A percentile compares a stretch with the other conserved stretches of the same genome.
Evolutionary conservation across 2,888 invertebrate genomes (phyloP).

Genomic region (Eucriotettix oculatus): DNA sequence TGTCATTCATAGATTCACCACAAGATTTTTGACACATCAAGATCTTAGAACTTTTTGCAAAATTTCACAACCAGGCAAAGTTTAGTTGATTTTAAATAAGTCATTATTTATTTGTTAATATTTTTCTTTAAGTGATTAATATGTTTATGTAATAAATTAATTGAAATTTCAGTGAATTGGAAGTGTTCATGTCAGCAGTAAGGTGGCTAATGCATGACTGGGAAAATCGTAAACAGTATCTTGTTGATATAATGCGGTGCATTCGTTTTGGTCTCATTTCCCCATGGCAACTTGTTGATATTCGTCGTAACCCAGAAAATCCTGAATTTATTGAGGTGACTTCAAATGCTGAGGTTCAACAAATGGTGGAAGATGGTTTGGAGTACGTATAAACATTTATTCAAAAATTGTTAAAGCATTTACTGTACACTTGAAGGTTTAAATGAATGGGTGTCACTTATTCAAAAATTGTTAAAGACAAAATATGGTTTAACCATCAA

Average conservation of each 20-base stretch:
- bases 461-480: no score
- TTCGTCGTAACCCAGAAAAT: conserved; percentile 55
- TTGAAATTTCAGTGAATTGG: conserved; percentile 39
- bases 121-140: no score
- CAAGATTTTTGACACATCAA: no score
- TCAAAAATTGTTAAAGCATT: neutral
- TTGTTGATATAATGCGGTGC: conserved; percentile 47
- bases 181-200: conserved; percentile 63
- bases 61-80: no score
- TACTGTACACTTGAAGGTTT: no score
- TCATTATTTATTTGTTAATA: no score
- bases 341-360: conserved; percentile 47
- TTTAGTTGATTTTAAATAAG: no score
- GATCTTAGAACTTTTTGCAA: no score
- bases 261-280: conserved; percentile 64
- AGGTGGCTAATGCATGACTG: conserved; percentile 63
- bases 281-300: conserved; percentile 64
- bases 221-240: conserved; percentile 36
- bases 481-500: no score
- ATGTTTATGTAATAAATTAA: no score
- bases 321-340: conserved; percentile 53
- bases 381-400: conserved; percentile 37
- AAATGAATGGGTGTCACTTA: no score
- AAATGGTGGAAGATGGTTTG: conserved; percentile 64
- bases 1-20: no score